phyloP scores from a whole-genome alignment of 2,888 invertebrate species.

The Mayetiola destructor region DNA sequence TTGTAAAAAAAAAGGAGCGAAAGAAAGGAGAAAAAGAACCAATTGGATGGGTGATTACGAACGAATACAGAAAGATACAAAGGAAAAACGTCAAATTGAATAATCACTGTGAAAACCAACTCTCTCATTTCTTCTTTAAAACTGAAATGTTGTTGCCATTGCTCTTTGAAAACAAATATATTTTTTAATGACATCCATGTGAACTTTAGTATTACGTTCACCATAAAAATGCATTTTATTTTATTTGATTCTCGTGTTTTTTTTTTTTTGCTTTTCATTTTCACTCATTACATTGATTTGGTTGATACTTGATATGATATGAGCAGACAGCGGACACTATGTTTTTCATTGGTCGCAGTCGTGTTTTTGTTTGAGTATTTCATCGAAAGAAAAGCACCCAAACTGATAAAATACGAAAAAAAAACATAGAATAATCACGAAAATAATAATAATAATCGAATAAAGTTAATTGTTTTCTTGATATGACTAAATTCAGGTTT shows the following conservation, averaged over 20 bases:
- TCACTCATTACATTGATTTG: background rate
- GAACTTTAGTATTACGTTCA: background rate
- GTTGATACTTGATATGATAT: background rate
- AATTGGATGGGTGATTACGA: background rate
- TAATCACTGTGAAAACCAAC: background rate
- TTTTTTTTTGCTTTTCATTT: background rate
- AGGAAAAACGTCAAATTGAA: conserved; percentile 3
- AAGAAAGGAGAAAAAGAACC: background rate
- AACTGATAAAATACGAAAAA: conserved; percentile 3
- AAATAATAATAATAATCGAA: background rate
- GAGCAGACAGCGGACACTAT: background rate
- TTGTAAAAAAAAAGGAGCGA: background rate
- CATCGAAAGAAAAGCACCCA: background rate
- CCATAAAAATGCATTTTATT: too few relatives aligned
- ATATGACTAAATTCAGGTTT: background rate
- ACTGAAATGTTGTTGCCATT: too few relatives aligned
- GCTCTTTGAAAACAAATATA: background rate
- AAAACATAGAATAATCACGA: background rate
- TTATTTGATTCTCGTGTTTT: too few relatives aligned
- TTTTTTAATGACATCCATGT: conserved; percentile 5
- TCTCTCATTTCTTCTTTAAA: too few relatives aligned
- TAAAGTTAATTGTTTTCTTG: conserved; percentile 8
- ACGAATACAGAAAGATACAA: too few relatives aligned
- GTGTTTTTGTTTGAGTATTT: too few relatives aligned
- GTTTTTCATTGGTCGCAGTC: background rate